phyloP scores from a whole-genome alignment of 1,140 invertebrate species.

The Leucophenga varia region DNA sequence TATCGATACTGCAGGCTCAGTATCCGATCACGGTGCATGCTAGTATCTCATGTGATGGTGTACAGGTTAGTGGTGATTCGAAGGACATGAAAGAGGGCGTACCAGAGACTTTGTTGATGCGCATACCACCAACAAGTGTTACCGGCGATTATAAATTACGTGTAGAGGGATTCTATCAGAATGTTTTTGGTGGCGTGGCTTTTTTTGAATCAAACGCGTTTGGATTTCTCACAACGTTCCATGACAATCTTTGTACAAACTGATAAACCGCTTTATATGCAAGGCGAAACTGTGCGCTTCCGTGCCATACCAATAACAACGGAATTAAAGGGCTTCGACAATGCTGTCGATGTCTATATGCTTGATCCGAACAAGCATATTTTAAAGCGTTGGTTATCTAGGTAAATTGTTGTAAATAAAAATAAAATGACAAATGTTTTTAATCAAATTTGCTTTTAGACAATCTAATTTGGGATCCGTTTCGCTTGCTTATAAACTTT shows the following conservation, averaged over 20 bases:
- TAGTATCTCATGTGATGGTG: slow-evolving; percentile 82
- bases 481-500: slow-evolving; percentile 84
- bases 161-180: slow-evolving; percentile 85
- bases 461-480: slow-evolving; percentile 89
- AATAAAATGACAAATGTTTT: slow-evolving; percentile 37
- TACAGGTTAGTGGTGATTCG: slow-evolving; percentile 77
- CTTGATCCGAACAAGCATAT: slow-evolving; percentile 82
- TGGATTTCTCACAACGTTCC: slow-evolving; percentile 82
- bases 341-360: slow-evolving; percentile 87
- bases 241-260: slow-evolving; percentile 96
- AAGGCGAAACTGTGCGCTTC: slow-evolving; percentile 85
- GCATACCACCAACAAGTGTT: slow-evolving; percentile 80
- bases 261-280: slow-evolving; percentile 94
- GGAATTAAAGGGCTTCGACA: slow-evolving; percentile 81
- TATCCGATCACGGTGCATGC: slow-evolving; percentile 77
- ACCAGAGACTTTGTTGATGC: slow-evolving; percentile 80
- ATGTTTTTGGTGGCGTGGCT: slow-evolving; percentile 78
- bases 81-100: slow-evolving; percentile 77
- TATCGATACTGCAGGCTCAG: slow-evolving; percentile 72
- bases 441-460: slow-evolving; percentile 6
- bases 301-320: slow-evolving; percentile 88
- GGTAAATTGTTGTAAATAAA: slow-evolving; percentile 60
- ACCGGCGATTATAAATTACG: slow-evolving; percentile 80
- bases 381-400: slow-evolving; percentile 86
- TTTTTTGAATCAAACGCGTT: slow-evolving; percentile 78